Evolutionary conservation across 2,797 vertebrate genomes (phyloP).

Genomic region (Dendrocincla fuliginosa): DNA sequence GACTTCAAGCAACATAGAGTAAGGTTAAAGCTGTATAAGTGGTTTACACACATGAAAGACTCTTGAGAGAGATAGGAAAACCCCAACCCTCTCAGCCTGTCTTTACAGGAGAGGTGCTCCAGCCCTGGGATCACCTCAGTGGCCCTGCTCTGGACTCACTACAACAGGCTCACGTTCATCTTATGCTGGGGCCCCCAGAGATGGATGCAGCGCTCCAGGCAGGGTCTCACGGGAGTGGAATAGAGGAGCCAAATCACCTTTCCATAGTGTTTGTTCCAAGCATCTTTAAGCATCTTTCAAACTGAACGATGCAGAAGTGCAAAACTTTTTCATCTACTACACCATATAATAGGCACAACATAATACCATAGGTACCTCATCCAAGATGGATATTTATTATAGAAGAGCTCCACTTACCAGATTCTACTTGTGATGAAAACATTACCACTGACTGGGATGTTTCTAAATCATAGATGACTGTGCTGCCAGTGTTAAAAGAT

Average conservation of each 20-base stretch:
- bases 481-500: conserved; percentile 89
- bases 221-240: neutral
- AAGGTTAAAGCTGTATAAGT: neutral
- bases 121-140: neutral
- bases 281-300: neutral
- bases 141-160: neutral
- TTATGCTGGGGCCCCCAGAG: neutral
- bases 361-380: neutral
- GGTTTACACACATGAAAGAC: neutral
- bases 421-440: conserved; percentile 88
- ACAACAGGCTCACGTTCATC: neutral
- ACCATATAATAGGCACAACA: neutral
- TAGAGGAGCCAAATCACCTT: neutral
- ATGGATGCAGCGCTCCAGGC: accelerated
- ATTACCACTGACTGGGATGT: conserved; percentile 90
- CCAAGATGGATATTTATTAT: neutral
- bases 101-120: neutral
- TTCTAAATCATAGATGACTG: conserved; percentile 95
- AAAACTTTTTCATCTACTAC: neutral
- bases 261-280: neutral
- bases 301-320: neutral
- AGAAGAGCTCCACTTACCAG: conserved; percentile 79
- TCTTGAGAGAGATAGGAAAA: neutral
- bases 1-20: neutral
- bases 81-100: neutral